These are phyloP conservation scores for Pipistrellus pipistrellus DNA, from an alignment of 2,797 vertebrate genomes.

Conservation along the genomic window DNA sequence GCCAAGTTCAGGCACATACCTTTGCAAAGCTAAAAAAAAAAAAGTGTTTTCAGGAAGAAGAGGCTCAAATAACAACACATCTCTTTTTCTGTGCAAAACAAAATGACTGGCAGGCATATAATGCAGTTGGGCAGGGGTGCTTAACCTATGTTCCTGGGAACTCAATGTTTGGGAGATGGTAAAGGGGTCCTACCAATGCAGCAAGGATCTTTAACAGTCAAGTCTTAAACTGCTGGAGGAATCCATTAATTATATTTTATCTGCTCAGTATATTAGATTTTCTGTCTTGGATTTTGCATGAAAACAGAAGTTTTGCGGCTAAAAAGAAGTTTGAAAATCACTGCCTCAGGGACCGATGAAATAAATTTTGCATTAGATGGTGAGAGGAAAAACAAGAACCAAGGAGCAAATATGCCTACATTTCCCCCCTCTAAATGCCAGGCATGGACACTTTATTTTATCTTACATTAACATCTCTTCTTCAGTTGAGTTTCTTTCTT, in stretches of 20 bases:
- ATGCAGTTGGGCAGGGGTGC: not conserved
- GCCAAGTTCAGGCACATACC: not conserved
- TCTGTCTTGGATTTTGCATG: conserved; percentile 21
- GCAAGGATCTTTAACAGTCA: not conserved
- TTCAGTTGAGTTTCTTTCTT: not conserved
- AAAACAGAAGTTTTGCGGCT: not conserved
- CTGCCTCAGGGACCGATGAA: conserved; percentile 17
- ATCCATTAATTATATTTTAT: conserved; percentile 9
- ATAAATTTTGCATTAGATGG: conserved; percentile 57
- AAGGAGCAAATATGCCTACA: not conserved
- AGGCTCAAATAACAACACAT: not conserved
- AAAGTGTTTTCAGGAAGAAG: not conserved
- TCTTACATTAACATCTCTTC: not conserved
- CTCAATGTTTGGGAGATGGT: not conserved
- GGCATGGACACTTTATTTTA: not conserved
- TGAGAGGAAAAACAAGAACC: conserved; percentile 27
- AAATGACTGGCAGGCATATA: not conserved
- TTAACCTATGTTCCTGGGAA: not conserved
- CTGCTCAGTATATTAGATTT: conserved; percentile 31
- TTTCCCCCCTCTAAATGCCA: not conserved
- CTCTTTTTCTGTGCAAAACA: not conserved
- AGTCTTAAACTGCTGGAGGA: not conserved
- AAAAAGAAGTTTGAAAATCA: conserved; percentile 53
- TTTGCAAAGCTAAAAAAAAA: not conserved
- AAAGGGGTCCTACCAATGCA: accelerated